Percentiles rank a stretch among this genome's conserved stretches.
phyloP scores from a whole-genome alignment of 2,113 vertebrate genomes.

The Nasalis larvatus region DNA sequence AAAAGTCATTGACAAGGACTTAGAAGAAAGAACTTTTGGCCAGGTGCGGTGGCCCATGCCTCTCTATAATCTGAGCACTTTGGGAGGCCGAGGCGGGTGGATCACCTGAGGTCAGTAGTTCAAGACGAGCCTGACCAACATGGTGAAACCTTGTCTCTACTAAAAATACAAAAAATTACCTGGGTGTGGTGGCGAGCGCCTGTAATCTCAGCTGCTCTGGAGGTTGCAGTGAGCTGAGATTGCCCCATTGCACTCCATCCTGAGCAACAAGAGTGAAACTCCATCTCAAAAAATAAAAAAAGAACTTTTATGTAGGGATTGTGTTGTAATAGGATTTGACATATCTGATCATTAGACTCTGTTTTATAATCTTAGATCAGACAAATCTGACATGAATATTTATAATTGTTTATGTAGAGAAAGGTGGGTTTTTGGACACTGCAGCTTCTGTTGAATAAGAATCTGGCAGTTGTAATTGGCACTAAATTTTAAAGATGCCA shows the following conservation, averaged over 20 bases:
- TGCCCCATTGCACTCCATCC: no score
- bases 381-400: neutral
- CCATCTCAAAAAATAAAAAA: neutral
- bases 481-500: neutral
- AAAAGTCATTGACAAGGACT: neutral
- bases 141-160: no score
- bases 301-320: neutral
- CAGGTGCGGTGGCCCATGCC: no score
- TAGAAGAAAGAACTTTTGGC: neutral
- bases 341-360: neutral
- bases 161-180: no score
- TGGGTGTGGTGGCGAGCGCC: no score
- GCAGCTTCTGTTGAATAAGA: neutral
- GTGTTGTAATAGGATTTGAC: constrained; percentile 33
- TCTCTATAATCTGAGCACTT: no score
- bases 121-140: no score
- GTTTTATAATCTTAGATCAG: neutral
- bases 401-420: constrained; percentile 18
- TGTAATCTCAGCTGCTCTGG: no score
- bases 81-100: no score
- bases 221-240: no score
- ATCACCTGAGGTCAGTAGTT: no score
- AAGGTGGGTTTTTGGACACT: neutral
- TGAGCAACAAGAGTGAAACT: no score
- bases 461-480: neutral